Base-by-base conservation (phyloP, 2,888 invertebrate genomes). In the Deilephila porcellus region DNA sequence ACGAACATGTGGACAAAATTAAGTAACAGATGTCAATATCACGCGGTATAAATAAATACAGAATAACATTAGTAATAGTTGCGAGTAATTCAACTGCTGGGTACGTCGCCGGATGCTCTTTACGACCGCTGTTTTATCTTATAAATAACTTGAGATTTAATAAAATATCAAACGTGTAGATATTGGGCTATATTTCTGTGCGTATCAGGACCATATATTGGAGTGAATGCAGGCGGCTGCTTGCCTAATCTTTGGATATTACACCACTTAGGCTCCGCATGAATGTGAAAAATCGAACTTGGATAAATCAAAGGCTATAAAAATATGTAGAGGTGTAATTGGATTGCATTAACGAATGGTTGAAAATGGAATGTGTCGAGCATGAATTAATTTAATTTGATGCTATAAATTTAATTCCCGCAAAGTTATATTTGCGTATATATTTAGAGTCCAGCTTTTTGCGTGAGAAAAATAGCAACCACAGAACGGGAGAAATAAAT, bases 91-190 rank as follows among this genome's bases (percentile, higher is more conserved):
- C 25, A 4, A 45, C 20, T 20, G n/a, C n/a, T 64, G 37, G 37
- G 20, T 8, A 45, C 11, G 64, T 64, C 64, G 45, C 64, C 64
- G 64, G 64, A 64, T 64, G 64, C 45, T 37, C 45, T 64, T 64
- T 64, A 64, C 45, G 37, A 20, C 20, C 19, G 17, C 25, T 62
- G 32, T 32, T 62, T 45, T 64, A 45, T 56, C n/a, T 56, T 64
- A 45, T 64, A 45, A 64, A 64, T 64, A 64, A 45, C 37, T 45
- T n/a, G 37, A 8, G 14, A 45, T 45, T 64, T 64, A 64, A 64
- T 64, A 64, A 64, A 29, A 64, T n/a, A 64, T 8, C 45, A 64
- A n/a, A 56, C 56, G 56, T 3, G 56, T 56, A 56, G 56, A 56
- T 64, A 64, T 37, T 20, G 45, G 37, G 45, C 11, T 20, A 37